Evolutionary conservation across 2,113 vertebrate species (phyloP), one percentile per base, ranked within the genome.

Genomic region (Garra rufa): DNA sequence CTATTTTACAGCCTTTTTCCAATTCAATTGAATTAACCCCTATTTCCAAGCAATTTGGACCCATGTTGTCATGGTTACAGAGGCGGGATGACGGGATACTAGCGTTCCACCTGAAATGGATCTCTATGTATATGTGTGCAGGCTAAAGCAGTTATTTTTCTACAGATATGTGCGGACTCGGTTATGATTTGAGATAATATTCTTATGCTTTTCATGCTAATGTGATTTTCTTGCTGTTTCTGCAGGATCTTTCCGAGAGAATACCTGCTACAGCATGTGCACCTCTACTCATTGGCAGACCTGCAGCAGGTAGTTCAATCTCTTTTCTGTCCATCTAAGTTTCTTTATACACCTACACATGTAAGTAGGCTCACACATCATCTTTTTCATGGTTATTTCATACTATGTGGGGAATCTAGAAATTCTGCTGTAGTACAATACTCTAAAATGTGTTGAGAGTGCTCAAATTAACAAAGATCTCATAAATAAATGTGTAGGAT

Each of bases 261-360:
- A 89, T 99, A 99, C 89, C 96, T 99, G 87, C 93, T 99, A 74
- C 98, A 99, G 82, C 98, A 99, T 90, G 97, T 99, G 85, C 98
- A 99, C 91, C 95, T 99, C 50, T 99, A 99, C 91, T 99, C 98
- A 41, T 92, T 99, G 0, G 93, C 97, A 30, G 98, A 99, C 89
- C 95, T 99, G 83, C 98, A 99, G 86, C 98, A 99, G 96, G 98
- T 99, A 87, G 91, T 73, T 38, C 34, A 9, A 26, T 41, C n/a
- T 38, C 19, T 30, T 10, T 59, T 2, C 24, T 46, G 5, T 75
- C 71, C 41, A 30, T 28, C 4, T 9, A 3, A 44, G 14, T 44
- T 44, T 65, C 4, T 55, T 28, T 43, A 26, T 71, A 28, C 21
- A 73, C 11, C 19, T 73, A 38, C n/a, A 19, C 69, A 44, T 21